Evolutionary conservation across 2,888 invertebrate species (phyloP).

Genomic region (Drepanosiphum platanoidis): DNA sequence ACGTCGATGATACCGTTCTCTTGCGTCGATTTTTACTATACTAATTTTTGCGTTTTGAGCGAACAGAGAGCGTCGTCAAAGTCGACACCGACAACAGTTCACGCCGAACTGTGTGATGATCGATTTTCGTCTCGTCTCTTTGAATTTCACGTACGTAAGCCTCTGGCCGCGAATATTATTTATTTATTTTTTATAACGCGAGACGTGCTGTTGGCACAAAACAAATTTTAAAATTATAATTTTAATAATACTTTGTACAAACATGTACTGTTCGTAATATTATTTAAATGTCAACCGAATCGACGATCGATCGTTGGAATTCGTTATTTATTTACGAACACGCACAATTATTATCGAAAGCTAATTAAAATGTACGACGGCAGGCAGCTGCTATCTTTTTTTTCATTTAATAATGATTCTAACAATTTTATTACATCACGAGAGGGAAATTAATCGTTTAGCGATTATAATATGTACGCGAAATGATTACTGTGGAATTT

Average conservation of each 20-base stretch:
- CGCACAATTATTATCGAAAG: not conserved
- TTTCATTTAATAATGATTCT: slow-evolving; percentile 29
- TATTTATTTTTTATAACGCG: not conserved
- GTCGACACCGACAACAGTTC: too few species aligned
- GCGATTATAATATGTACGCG: not conserved
- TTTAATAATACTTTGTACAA: too few species aligned
- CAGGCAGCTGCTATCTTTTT: slow-evolving; percentile 9
- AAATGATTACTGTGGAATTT: not conserved
- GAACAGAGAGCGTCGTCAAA: too few species aligned
- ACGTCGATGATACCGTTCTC: too few species aligned
- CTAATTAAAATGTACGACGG: not conserved
- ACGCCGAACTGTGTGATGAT: too few species aligned
- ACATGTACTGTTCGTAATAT: too few species aligned
- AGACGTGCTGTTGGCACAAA: not conserved
- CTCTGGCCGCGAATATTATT: too few species aligned
- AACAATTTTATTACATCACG: slow-evolving; percentile 10
- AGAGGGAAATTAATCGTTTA: slow-evolving; percentile 1
- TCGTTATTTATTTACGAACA: slow-evolving; percentile 9
- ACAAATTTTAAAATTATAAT: not conserved
- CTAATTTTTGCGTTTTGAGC: too few species aligned
- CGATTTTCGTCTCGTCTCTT: too few species aligned
- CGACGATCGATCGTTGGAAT: not conserved
- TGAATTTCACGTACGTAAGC: too few species aligned
- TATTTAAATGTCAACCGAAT: not conserved
- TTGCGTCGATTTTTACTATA: too few species aligned